Percentiles rank a stretch among this genome's conserved stretches.
These are phyloP conservation scores for Bos taurus DNA, from an alignment of 2,113 vertebrate species.

Conservation along the genomic window ARS-UCD2.0 NC_037336.1:72968501-72969000, in stretches of 20 bases:
- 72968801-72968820: not conserved
- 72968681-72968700: not conserved
- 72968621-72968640: not conserved
- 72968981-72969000: rapidly evolving
- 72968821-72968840: not conserved
- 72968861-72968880: not conserved
- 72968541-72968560: not conserved
- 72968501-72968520: not conserved
- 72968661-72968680: not conserved
- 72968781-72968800: not conserved
- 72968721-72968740: not conserved
- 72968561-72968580: rapidly evolving
- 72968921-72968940: not conserved
- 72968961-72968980: not conserved
- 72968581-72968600: not conserved
- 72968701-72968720: not conserved
- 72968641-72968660: not conserved
- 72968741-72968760: not conserved
- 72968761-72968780: not conserved
- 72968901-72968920: not conserved
- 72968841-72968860: not conserved
- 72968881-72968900: not conserved
- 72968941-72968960: not conserved
- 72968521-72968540: not conserved
- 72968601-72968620: not conserved